phyloP scores from a whole-genome alignment of 2,797 vertebrate genomes.

The Hippoglossus hippoglossus region DNA sequence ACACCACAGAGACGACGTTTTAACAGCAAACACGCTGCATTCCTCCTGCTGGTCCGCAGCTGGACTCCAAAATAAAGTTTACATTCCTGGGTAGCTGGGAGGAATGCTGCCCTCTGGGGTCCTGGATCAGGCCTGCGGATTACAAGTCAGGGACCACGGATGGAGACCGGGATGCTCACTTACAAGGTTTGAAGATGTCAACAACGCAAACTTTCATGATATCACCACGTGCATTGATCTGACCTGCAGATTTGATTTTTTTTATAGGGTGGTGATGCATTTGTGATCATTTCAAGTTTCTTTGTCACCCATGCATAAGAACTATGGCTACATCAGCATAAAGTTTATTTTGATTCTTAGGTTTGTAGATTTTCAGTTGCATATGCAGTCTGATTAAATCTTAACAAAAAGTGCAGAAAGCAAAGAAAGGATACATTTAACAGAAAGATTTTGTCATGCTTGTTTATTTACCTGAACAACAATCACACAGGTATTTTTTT shows the following conservation, averaged over 20 bases:
- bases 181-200: slow-evolving; percentile 11
- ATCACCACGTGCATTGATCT: neutral
- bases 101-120: slow-evolving; percentile 67
- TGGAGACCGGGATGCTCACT: slow-evolving; percentile 33
- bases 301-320: no score
- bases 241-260: no score
- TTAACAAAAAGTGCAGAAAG: no score
- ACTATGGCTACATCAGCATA: no score
- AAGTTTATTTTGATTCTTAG: no score
- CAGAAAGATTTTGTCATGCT: rapidly evolving
- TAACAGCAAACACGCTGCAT: slow-evolving; percentile 68
- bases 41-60: slow-evolving; percentile 59
- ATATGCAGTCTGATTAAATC: no score
- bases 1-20: slow-evolving; percentile 69
- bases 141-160: slow-evolving; percentile 27
- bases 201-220: neutral
- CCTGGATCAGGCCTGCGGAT: slow-evolving; percentile 35
- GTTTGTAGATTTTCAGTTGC: no score
- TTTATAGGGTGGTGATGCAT: no score
- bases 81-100: slow-evolving; percentile 77
- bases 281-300: no score
- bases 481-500: no score
- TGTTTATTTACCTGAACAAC: no score
- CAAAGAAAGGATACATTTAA: no score
- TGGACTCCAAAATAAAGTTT: slow-evolving; percentile 84